Evolutionary conservation across 2,797 vertebrate species (phyloP), one percentile per base, ranked within the genome.

Genomic region (Periophthalmus magnuspinnatus): DNA sequence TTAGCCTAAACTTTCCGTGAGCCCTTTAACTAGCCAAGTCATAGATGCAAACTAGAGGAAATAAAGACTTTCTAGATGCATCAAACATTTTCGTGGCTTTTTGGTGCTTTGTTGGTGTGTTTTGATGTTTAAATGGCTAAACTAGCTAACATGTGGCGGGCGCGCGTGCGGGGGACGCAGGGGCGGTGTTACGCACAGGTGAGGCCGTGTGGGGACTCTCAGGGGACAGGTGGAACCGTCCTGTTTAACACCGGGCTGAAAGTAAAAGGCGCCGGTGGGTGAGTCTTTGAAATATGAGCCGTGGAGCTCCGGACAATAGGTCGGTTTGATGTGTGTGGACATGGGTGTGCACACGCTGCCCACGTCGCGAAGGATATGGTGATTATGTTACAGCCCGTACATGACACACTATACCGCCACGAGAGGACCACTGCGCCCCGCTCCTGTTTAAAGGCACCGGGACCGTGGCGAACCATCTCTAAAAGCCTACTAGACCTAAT

Each of bases 361-460:
- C 24, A 21, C 24, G 45, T 56, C 50, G 61, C 55, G 72, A 47
- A n/a, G 70, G 62, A 7, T 57, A 54, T 74, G 22, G 41, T 16
- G 41, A 71, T 85, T 69, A 57, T 47, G 77, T 85, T 89, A 67
- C 83, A 69, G 62, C 9, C 38, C 56, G 54, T 67, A 52, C 79
- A 78, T 82, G 80, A 83, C 71, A 85, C 57, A 5, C 24, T 79
- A 84, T 21, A 79, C 72, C 19, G 3, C 34, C 14, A 8, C 7
- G 5, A 19, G 19, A 10, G 32, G 32, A 33, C 33, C 32, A 8
- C 41, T 16, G 11, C 16, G 41, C 3, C 41, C 41, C 0, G 13
- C 3, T 2, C 0, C 38, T 38, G 38, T 13, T 13, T 13, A 13
- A 41, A 41, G 38, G 38, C 11, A 41, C 38, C 11, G 13, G 38